phyloP scores from a whole-genome alignment of 1,140 invertebrate genomes.

The Polyergus mexicanus region DNA sequence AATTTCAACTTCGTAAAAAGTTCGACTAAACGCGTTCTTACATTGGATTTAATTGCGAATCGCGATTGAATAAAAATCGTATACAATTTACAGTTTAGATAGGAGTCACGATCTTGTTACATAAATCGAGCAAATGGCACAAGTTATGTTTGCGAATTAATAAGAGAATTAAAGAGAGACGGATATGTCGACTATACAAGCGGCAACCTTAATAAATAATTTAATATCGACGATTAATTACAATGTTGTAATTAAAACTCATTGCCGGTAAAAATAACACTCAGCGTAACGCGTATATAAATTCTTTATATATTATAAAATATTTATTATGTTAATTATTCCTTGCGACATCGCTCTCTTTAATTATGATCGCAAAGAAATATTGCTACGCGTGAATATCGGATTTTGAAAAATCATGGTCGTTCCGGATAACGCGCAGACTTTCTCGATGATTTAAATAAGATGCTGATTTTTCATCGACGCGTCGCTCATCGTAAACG shows the following conservation, averaged over 20 bases:
- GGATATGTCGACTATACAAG: not conserved
- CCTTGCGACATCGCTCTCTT: too few species aligned
- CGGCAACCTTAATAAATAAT: not conserved
- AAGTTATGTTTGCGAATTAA: not conserved
- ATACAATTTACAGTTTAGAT: not conserved
- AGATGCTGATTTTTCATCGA: not conserved
- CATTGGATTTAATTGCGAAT: conserved; percentile 24
- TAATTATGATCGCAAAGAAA: not conserved
- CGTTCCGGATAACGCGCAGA: not conserved
- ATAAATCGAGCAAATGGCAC: not conserved
- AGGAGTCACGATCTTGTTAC: not conserved
- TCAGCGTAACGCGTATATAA: too few species aligned
- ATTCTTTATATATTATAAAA: too few species aligned
- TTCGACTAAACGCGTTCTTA: too few species aligned
- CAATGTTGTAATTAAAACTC: too few species aligned
- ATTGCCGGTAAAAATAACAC: not conserved
- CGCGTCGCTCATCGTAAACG: not conserved
- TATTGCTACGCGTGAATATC: not conserved
- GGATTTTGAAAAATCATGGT: not conserved
- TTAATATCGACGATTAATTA: not conserved
- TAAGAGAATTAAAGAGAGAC: too few species aligned
- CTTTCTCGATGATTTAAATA: not conserved
- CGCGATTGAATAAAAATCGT: not conserved
- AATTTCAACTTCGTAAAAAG: conserved; percentile 24
- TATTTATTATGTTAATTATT: not conserved